A percentile compares a stretch with the other conserved stretches of the same genome.
Conservation (phyloP, 30 jellyfish, hydroid and myxozoan genomes). For the Rhopilema esculentum region DNA sequence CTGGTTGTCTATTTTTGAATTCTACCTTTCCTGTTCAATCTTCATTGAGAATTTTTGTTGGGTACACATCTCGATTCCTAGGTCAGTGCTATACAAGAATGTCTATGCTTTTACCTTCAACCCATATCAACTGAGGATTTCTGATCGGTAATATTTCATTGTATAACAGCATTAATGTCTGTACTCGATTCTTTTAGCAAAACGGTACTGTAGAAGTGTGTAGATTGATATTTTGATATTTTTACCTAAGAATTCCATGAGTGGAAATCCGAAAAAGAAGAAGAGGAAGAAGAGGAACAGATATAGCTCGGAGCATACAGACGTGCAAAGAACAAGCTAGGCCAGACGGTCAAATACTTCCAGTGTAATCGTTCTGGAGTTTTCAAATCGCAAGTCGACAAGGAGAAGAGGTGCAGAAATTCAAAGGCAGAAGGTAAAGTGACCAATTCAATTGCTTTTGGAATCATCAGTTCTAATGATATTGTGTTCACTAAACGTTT, state of each 20-base stretch:
- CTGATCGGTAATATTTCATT: too few relatives aligned
- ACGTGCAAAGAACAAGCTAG: conserved; percentile 17
- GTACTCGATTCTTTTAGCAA: too few relatives aligned
- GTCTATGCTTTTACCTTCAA: too few relatives aligned
- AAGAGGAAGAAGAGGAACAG: conserved; percentile 14
- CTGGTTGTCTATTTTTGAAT: too few relatives aligned
- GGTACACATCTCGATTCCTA: too few relatives aligned
- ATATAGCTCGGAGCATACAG: neutral
- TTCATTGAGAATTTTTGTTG: too few relatives aligned
- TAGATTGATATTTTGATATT: neutral
- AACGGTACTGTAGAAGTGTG: neutral
- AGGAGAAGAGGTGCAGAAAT: conserved; percentile 23
- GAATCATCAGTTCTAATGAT: neutral
- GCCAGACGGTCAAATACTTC: neutral
- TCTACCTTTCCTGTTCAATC: too few relatives aligned
- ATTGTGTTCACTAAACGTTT: neutral
- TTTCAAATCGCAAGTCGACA: conserved; percentile 33
- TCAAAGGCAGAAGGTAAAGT: conserved; percentile 3
- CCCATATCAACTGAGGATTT: too few relatives aligned
- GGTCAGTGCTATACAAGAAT: too few relatives aligned
- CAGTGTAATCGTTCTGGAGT: too few relatives aligned
- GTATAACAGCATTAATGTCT: too few relatives aligned
- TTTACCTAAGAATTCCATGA: neutral
- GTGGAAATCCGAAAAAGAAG: neutral
- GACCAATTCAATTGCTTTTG: neutral